phyloP scores from a whole-genome alignment of 2,888 invertebrate species.

The Lepidonotus clava region DNA sequence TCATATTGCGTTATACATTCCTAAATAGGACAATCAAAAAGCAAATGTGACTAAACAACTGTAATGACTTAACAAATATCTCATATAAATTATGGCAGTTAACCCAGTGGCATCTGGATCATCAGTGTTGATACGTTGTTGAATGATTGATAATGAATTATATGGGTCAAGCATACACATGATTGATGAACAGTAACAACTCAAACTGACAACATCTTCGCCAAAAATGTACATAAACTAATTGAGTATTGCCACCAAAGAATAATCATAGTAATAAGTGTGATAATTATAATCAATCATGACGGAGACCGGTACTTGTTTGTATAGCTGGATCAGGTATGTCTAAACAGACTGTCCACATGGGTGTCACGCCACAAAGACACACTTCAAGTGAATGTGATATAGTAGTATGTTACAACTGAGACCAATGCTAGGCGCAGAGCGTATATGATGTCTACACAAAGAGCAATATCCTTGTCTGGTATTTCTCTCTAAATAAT shows the following conservation, averaged over 20 bases:
- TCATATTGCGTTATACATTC: slow-evolving; percentile 19
- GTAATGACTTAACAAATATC: slow-evolving; percentile 44
- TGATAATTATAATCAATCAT: slow-evolving; percentile 26
- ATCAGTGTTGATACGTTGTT: slow-evolving; percentile 23
- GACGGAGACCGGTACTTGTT: slow-evolving; percentile 34
- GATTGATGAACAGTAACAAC: slow-evolving; percentile 33
- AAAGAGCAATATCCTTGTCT: background rate
- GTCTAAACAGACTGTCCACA: slow-evolving; percentile 47
- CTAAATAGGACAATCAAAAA: slow-evolving; percentile 9
- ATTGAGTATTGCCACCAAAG: slow-evolving; percentile 40
- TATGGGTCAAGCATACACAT: slow-evolving; percentile 45
- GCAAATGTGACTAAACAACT: slow-evolving; percentile 7
- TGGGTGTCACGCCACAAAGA: slow-evolving; percentile 44
- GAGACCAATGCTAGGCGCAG: slow-evolving; percentile 8
- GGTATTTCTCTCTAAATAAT: too few relatives aligned
- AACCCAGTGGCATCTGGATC: slow-evolving; percentile 42
- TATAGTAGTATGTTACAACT: slow-evolving; percentile 32
- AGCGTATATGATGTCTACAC: background rate
- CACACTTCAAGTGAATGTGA: slow-evolving; percentile 54
- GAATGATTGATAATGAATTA: slow-evolving; percentile 44
- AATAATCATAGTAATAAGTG: slow-evolving; percentile 8
- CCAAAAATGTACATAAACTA: slow-evolving; percentile 20
- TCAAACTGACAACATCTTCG: slow-evolving; percentile 38
- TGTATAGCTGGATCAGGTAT: slow-evolving; percentile 46
- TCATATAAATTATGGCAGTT: slow-evolving; percentile 46